Conservation (phyloP, 2,113 vertebrate species). For the Kobus ellipsiprymnus region DNA sequence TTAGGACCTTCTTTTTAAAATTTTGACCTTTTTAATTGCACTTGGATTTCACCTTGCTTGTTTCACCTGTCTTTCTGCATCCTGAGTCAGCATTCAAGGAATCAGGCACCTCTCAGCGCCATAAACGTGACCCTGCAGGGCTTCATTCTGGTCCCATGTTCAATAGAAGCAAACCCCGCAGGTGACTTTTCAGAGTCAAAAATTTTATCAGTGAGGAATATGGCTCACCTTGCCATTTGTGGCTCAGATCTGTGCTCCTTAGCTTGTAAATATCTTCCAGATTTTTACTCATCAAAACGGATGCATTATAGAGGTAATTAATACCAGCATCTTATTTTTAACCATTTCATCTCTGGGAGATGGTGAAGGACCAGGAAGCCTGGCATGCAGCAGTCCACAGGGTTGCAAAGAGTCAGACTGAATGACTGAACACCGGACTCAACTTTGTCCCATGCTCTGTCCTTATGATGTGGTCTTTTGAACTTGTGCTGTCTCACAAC, state of each 20-base stretch:
- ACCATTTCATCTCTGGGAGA: not conserved
- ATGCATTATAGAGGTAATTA: not conserved
- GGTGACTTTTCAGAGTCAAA: not conserved
- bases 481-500: not conserved
- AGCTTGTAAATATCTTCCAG: not conserved
- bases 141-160: not conserved
- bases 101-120: rapidly evolving
- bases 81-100: not conserved
- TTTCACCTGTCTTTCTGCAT: not conserved
- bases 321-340: not conserved
- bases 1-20: not conserved
- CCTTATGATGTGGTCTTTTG: not conserved
- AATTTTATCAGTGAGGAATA: not conserved
- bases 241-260: not conserved
- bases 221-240: no score
- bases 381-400: not conserved
- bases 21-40: not conserved
- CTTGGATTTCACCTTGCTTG: not conserved
- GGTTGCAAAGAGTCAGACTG: not conserved
- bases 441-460: not conserved
- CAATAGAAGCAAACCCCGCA: not conserved
- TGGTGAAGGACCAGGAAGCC: not conserved
- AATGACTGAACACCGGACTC: not conserved
- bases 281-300: not conserved
- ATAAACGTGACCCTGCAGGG: not conserved